phyloP scores from a whole-genome alignment of 2,888 invertebrate species.

The Sycophila texana region DNA sequence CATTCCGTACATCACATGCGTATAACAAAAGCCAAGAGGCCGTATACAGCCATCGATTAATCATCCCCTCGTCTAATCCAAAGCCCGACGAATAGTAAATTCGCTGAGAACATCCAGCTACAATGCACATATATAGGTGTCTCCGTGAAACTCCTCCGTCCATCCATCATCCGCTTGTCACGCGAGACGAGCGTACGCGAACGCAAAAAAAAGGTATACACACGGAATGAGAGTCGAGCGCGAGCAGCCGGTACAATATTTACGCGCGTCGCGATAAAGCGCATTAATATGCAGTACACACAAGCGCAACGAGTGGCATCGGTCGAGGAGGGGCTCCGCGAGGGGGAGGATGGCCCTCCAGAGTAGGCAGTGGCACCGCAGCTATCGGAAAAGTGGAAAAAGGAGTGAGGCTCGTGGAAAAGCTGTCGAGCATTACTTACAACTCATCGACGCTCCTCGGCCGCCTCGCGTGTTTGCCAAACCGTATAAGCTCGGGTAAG shows the following conservation, averaged over 20 bases:
- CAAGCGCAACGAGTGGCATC: neutral
- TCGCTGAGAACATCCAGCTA: neutral
- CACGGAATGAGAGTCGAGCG: neutral
- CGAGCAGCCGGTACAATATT: neutral
- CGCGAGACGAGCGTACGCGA: neutral
- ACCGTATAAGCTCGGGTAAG: conserved; percentile 23
- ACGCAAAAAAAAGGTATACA: neutral
- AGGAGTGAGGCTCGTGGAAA: neutral
- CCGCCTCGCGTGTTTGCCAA: conserved; percentile 17
- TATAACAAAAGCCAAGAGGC: neutral
- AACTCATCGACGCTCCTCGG: conserved; percentile 12
- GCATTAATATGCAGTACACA: neutral
- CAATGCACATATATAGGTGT: neutral
- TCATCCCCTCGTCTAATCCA: neutral
- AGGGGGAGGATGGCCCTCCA: neutral
- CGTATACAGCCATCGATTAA: conserved; percentile 1
- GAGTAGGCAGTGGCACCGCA: no score
- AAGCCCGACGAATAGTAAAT: neutral
- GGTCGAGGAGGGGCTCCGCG: neutral
- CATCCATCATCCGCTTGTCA: conserved; percentile 18
- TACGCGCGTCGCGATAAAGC: neutral
- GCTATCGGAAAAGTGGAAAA: neutral
- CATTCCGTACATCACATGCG: neutral
- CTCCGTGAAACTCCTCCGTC: neutral
- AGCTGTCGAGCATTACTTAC: conserved; percentile 19